Evolutionary conservation across 1,140 invertebrate genomes (phyloP).

Genomic region (Carposina sasakii): DNA sequence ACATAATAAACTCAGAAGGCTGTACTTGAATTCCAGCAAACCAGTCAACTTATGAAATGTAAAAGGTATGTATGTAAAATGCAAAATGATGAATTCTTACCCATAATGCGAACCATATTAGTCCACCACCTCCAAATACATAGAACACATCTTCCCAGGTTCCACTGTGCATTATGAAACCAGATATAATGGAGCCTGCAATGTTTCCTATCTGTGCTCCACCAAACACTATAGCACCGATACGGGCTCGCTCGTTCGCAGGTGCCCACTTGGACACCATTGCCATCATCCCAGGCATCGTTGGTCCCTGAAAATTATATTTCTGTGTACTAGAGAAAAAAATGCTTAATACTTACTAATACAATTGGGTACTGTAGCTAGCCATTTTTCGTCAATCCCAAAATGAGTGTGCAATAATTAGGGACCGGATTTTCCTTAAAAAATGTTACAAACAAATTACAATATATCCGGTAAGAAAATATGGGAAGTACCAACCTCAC

Average conservation of each 20-base stretch:
- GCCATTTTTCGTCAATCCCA: no score
- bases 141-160: conserved; percentile 89
- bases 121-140: conserved; percentile 82
- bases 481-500: conserved; percentile 74
- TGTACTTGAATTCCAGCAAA: no score
- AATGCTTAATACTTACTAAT: no score
- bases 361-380: no score
- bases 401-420: no score
- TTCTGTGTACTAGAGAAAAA: background rate
- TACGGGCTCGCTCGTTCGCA: conserved; percentile 78
- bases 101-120: conserved; percentile 83
- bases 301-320: conserved; percentile 77
- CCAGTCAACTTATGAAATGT: no score
- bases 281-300: conserved; percentile 82
- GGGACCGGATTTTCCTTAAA: no score
- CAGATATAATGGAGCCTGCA: conserved; percentile 80
- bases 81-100: no score
- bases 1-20: no score
- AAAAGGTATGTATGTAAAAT: no score
- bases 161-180: conserved; percentile 77
- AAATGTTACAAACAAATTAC: conserved; percentile 1
- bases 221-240: conserved; percentile 82
- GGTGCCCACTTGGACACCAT: conserved; percentile 85
- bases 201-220: conserved; percentile 83
- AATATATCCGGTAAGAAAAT: no score